Evolutionary conservation across 1,140 invertebrate species (phyloP), one percentile per base, ranked within the genome.

Genomic region (Linepithema humile): DNA sequence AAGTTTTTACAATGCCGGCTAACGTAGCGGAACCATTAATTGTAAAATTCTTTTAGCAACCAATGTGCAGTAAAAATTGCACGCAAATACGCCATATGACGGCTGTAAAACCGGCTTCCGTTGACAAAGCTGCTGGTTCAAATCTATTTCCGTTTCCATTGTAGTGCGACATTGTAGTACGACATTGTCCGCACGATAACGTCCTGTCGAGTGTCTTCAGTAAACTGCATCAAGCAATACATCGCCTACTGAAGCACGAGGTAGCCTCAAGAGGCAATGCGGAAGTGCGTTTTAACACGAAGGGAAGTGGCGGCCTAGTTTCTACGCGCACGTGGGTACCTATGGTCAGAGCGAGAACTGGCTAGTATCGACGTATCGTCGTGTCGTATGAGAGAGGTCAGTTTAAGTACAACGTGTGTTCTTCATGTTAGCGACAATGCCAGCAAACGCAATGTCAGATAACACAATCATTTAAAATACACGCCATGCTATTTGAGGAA

Each of bases 251-350:
- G 26, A 70, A 64, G 38, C 23, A 9, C 20, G 59, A 64, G 55
- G 38, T 35, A n/a, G 50, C 23, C 53, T 84, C 64, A 53, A 60
- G 53, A 82, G 74, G 85, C 82, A n/a, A 91, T 83, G 85, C 88
- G 91, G 89, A 92, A 91, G 88, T 88, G 84, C 82, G 85, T 89
- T 88, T 87, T 75, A 85, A 59, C 74, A 64, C 64, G 85, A 89
- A 88, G 87, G 90, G 90, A 92, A 92, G 85, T 91, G 85, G 40
- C 84, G 90, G 91, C 90, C 91, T 40, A 91, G 84, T 91, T 92
- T 86, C 57, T 84, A 85, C 45, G 62, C 59, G 83, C 84, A 88
- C 83, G 73, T 85, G 70, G 70, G 40, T 48, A 73, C 65, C 75
- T 35, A 43, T 29, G n/a, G 60, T 65, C 74, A 23, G n/a, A n/a